These are phyloP conservation scores for Molossus alvarezi DNA, from an alignment of 2,797 vertebrate species.

Conservation along the genomic window DNA sequence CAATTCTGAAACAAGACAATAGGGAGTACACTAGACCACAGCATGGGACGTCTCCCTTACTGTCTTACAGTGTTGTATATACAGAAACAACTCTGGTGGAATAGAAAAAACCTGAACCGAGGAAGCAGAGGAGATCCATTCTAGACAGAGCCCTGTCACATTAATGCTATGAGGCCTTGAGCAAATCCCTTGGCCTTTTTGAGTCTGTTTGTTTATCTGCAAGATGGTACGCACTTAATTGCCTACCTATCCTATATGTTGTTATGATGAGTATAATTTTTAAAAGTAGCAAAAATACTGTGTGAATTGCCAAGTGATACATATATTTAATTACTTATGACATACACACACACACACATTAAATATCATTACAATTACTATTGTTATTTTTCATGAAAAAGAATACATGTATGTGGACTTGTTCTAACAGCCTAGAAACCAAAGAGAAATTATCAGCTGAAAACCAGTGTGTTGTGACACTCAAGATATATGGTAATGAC, in stretches of 20 bases:
- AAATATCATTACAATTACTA: neutral
- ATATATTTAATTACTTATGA: neutral
- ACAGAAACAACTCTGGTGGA: neutral
- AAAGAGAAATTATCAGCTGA: slow-evolving; percentile 17
- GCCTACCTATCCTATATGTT: neutral
- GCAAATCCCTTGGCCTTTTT: neutral
- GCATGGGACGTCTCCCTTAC: neutral
- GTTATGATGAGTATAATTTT: neutral
- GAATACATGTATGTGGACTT: neutral
- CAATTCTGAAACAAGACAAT: slow-evolving; percentile 39
- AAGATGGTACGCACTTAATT: neutral
- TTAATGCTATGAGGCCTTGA: neutral
- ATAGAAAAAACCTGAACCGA: neutral
- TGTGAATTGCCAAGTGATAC: neutral
- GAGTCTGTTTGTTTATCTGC: slow-evolving; percentile 30
- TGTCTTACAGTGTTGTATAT: neutral
- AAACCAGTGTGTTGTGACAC: neutral
- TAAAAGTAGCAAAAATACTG: neutral
- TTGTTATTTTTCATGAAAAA: slow-evolving; percentile 30
- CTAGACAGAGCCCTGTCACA: neutral
- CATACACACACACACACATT: neutral
- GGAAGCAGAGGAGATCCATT: neutral
- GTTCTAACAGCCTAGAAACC: neutral
- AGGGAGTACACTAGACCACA: neutral
- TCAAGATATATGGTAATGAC: neutral